Base-by-base conservation (phyloP, 1,140 invertebrate species). In the Fopius arisanus region DNA sequence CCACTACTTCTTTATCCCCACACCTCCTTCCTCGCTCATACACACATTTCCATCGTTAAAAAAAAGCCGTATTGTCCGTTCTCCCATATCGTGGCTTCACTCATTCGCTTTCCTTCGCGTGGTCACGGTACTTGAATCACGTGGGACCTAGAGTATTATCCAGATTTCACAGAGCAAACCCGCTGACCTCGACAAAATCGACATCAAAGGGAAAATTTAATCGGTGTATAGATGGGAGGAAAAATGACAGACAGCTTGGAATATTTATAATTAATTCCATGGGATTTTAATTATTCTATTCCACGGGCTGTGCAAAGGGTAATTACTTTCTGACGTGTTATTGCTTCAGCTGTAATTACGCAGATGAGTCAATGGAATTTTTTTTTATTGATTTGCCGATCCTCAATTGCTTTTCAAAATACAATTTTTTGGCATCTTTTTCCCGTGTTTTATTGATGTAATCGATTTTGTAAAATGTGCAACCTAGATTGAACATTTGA, bases 71-170 rank as follows among this genome's bases (percentile, higher is more conserved):
- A 54, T 73, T 67, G 12, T 75, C 72, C 59, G 23, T 43, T 63
- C 48, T 73, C 76, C 75, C 21, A 62, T 83, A 82, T 82, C 81
- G 80, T 68, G 65, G 69, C 75, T 78, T 79, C 79, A 80, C 80
- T 82, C 83, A 82, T 80, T 48, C 81, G 75, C 81, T 74, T 51
- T 78, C 78, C 43, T 48, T 48, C 79, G 82, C 79, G 81, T 80
- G 83, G 85, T 86, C 86, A 87, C 86, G 86, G 80, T 86, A 73
- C 63, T 73, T 87, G 83, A 82, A 63, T 83, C 86, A 87, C 86
- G 86, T 87, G 86, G 77, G 86, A 87, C 74, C 82, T 77, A 77
- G 78, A 75, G 81, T 79, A 80, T 82, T 78, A 77, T 74, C 72
- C 77, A 23, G 33, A 66, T 71, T 73, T 68, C 72, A 71, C 74